Percentiles rank a stretch among this genome's conserved stretches.
Conservation (phyloP, 2,888 invertebrate species). For the Cinara cedri region DNA sequence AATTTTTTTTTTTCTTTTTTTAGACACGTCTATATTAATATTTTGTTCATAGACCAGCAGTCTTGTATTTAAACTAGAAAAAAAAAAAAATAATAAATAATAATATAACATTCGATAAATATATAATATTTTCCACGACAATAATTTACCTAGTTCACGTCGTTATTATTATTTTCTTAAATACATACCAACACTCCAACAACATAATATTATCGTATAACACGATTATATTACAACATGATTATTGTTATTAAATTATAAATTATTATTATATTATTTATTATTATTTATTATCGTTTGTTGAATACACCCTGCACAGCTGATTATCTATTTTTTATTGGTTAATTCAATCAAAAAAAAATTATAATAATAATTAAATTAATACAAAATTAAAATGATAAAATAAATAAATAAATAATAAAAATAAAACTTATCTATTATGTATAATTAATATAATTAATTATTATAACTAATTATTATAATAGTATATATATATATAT, state of each 20-base stretch:
- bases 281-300: conserved; percentile 48
- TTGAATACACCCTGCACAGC: conserved; percentile 55
- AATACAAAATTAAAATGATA: conserved; percentile 17
- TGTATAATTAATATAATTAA: neutral
- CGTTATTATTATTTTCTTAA: too few relatives aligned
- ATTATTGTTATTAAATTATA: conserved; percentile 42
- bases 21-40: conserved; percentile 11
- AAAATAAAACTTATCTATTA: conserved; percentile 29
- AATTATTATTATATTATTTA: neutral
- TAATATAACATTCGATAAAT: too few relatives aligned
- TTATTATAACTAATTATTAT: too few relatives aligned
- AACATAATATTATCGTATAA: conserved; percentile 3
- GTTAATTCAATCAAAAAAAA: conserved; percentile 49
- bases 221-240: conserved; percentile 36
- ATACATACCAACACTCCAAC: conserved; percentile 40
- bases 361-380: conserved; percentile 35
- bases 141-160: too few relatives aligned
- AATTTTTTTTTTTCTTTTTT: conserved; percentile 13
- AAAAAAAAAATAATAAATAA: too few relatives aligned
- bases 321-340: conserved; percentile 55
- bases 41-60: conserved; percentile 43
- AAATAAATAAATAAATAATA: conserved; percentile 13
- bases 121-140: too few relatives aligned
- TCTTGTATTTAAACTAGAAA: conserved; percentile 36
- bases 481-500: conserved; percentile 15